These are phyloP conservation scores for Caenorhabditis remanei DNA, from an alignment of 1,140 invertebrate species.

Conservation along the genomic window DNA sequence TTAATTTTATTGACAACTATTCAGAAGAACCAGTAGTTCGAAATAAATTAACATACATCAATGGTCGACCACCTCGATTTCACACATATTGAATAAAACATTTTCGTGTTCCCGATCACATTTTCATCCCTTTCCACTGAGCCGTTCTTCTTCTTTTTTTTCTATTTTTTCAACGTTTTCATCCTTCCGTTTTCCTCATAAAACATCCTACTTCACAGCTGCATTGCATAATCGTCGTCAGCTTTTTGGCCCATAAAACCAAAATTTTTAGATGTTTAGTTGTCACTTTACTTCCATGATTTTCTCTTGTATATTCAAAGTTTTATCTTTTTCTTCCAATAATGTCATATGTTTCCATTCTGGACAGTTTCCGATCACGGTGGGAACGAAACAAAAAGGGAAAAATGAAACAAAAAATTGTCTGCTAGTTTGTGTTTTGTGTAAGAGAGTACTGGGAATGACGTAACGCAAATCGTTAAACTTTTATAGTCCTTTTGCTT, in stretches of 20 bases:
- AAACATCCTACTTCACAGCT: slow-evolving; percentile 29
- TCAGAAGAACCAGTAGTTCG: too few species aligned
- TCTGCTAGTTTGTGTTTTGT: slow-evolving; percentile 22
- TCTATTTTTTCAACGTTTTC: slow-evolving; percentile 10
- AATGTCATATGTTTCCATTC: too few species aligned
- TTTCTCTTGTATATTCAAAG: neutral
- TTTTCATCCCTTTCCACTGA: neutral
- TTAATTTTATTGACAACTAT: too few species aligned
- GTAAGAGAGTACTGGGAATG: slow-evolving; percentile 9
- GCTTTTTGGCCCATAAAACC: slow-evolving; percentile 26
- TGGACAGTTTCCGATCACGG: neutral
- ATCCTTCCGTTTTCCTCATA: neutral
- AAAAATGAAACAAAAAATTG: neutral
- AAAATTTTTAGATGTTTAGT: slow-evolving; percentile 49
- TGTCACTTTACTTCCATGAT: slow-evolving; percentile 35
- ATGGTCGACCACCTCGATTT: too few species aligned
- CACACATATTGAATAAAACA: neutral
- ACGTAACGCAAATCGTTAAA: slow-evolving; percentile 33
- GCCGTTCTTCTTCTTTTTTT: neutral
- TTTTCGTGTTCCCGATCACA: too few species aligned
- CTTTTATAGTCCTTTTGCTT: slow-evolving; percentile 48
- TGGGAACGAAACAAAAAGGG: neutral
- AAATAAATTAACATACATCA: too few species aligned
- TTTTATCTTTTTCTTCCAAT: neutral
- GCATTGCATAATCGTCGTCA: slow-evolving; percentile 43